These are phyloP conservation scores for Amphipyra tragopoginis DNA, from an alignment of 2,888 invertebrate genomes.

Conservation along the genomic window DNA sequence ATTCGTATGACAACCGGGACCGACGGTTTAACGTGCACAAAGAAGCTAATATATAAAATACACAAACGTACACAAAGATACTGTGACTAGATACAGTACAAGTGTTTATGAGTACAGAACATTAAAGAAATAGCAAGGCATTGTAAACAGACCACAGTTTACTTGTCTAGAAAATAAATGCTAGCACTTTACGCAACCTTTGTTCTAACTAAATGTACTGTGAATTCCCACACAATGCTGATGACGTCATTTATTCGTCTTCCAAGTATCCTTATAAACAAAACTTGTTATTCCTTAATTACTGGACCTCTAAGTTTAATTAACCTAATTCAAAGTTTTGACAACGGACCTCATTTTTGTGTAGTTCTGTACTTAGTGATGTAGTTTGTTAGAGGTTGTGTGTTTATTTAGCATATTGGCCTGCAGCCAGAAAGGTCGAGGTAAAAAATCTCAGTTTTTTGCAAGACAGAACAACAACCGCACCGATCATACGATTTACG, in stretches of 20 bases:
- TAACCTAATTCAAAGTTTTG: slow-evolving; percentile 12
- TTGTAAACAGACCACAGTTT: background rate
- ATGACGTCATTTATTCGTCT: slow-evolving; percentile 18
- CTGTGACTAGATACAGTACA: too few species aligned
- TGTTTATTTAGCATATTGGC: too few species aligned
- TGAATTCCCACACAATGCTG: background rate
- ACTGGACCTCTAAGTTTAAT: slow-evolving; percentile 19
- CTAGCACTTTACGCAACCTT: slow-evolving; percentile 6
- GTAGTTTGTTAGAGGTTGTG: too few species aligned
- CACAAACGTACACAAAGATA: background rate
- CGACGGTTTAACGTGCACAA: too few species aligned
- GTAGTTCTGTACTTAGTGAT: background rate
- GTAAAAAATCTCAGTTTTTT: too few species aligned
- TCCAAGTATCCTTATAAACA: slow-evolving; percentile 16
- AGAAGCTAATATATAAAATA: background rate
- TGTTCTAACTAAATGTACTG: slow-evolving; percentile 7
- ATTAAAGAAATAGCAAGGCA: slow-evolving; percentile 5
- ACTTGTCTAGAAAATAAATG: slow-evolving; percentile 8
- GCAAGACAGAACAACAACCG: too few species aligned
- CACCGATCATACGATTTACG: too few species aligned
- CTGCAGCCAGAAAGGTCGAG: too few species aligned
- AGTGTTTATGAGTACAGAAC: slow-evolving; percentile 7
- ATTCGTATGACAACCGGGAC: too few species aligned
- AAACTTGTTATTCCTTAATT: slow-evolving; percentile 27
- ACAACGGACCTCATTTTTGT: background rate